Evolutionary conservation across 1,140 invertebrate species (phyloP).

Genomic region (Alviniconcha marisindica): DNA sequence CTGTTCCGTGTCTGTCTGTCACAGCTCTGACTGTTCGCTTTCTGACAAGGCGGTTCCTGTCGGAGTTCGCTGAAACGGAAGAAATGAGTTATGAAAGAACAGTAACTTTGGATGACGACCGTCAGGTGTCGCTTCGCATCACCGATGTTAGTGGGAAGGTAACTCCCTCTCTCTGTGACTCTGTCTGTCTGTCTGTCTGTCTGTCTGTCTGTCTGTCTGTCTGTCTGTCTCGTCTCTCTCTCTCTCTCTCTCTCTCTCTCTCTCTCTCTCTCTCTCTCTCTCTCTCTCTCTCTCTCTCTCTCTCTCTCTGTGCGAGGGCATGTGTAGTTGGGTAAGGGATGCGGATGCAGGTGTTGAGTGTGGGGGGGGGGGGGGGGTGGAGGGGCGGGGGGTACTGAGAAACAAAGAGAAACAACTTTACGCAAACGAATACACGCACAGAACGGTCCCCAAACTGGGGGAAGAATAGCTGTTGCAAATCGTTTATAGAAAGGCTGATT

Average conservation of each 20-base stretch:
- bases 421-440: no score
- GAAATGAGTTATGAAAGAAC: constrained; percentile 59
- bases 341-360: no score
- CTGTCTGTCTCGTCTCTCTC: background rate
- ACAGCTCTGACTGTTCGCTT: constrained; percentile 61
- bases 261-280: constrained; percentile 7
- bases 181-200: background rate
- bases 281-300: background rate
- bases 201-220: background rate
- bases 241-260: background rate
- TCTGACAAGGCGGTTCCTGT: constrained; percentile 56
- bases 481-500: no score
- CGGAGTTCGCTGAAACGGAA: constrained; percentile 57
- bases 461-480: no score
- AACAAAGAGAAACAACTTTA: no score
- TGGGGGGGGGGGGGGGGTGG: no score
- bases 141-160: constrained; percentile 63
- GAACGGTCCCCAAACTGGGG: no score
- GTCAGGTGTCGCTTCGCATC: constrained; percentile 54
- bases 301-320: no score
- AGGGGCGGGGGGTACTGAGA: no score
- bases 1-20: constrained; percentile 5
- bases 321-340: no score
- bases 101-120: constrained; percentile 55
- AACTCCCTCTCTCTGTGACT: background rate